Conservation (phyloP, 1,140 invertebrate species). For the Drosophila lowei region DNA sequence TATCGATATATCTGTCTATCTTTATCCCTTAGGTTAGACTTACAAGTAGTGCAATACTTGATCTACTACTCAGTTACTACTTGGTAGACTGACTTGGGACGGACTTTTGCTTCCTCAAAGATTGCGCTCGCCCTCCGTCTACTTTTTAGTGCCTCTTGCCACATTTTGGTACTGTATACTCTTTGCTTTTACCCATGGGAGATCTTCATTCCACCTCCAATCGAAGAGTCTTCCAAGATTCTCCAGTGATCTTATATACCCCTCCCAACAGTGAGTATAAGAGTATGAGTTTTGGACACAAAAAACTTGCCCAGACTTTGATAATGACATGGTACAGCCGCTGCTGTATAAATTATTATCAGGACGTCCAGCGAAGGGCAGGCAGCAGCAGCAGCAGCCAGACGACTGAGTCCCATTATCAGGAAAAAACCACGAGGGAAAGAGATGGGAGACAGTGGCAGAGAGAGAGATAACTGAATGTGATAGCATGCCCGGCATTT, state of each 20-base stretch:
- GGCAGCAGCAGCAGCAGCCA: not conserved
- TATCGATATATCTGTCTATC: no score
- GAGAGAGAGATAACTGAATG: constrained; percentile 45
- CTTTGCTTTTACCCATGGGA: no score
- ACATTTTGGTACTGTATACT: no score
- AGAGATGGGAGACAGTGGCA: not conserved
- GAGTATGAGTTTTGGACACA: constrained; percentile 10
- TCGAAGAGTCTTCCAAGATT: not conserved
- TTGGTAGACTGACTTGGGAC: no score
- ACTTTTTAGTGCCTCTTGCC: no score
- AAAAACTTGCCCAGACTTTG: constrained; percentile 50
- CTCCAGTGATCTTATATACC: not conserved
- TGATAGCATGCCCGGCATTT: constrained; percentile 62
- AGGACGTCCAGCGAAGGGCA: constrained; percentile 35
- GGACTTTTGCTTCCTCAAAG: no score
- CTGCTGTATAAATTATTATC: constrained; percentile 77
- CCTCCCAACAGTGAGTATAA: not conserved
- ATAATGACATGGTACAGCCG: constrained; percentile 70
- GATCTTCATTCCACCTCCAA: not conserved
- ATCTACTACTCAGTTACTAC: no score
- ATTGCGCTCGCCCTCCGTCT: no score
- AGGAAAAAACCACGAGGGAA: constrained; percentile 14
- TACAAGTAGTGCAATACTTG: no score
- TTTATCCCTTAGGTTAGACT: no score
- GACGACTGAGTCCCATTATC: constrained; percentile 34